These are phyloP conservation scores for Chaetophractus vellerosus DNA, from an alignment of 2,797 vertebrate species.

Conservation along the genomic window DNA sequence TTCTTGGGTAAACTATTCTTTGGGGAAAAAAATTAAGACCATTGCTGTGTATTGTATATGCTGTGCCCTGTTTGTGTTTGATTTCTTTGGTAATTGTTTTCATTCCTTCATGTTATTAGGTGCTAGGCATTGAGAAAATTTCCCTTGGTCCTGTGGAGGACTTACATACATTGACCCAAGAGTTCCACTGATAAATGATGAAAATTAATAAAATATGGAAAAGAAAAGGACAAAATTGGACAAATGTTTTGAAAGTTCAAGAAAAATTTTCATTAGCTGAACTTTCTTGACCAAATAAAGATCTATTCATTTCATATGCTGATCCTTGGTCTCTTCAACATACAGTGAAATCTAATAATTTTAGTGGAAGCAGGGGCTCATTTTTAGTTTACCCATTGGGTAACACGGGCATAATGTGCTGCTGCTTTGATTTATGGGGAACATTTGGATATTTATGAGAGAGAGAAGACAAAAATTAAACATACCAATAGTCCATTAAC, in stretches of 20 bases:
- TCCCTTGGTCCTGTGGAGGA: not conserved
- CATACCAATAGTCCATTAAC: not conserved
- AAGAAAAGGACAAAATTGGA: not conserved
- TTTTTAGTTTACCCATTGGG: not conserved
- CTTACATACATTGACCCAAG: not conserved
- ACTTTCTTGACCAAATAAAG: not conserved
- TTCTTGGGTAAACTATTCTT: not conserved
- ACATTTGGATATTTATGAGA: not conserved
- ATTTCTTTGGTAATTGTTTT: not conserved
- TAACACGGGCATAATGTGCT: not conserved
- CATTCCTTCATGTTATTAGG: not conserved
- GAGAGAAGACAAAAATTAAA: not conserved
- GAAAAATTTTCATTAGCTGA: not conserved
- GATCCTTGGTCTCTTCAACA: not conserved
- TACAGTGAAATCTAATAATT: not conserved
- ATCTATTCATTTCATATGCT: not conserved
- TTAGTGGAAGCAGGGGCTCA: not conserved
- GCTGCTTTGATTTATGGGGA: not conserved
- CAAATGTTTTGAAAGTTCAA: not conserved
- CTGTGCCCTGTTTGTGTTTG: not conserved
- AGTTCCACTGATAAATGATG: not conserved
- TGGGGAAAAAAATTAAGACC: slow-evolving; percentile 1
- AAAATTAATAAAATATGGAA: slow-evolving; percentile 20
- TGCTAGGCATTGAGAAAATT: not conserved
- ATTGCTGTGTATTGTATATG: not conserved